Base-by-base conservation (phyloP, 2,888 invertebrate genomes). In the Biston betularia region DNA sequence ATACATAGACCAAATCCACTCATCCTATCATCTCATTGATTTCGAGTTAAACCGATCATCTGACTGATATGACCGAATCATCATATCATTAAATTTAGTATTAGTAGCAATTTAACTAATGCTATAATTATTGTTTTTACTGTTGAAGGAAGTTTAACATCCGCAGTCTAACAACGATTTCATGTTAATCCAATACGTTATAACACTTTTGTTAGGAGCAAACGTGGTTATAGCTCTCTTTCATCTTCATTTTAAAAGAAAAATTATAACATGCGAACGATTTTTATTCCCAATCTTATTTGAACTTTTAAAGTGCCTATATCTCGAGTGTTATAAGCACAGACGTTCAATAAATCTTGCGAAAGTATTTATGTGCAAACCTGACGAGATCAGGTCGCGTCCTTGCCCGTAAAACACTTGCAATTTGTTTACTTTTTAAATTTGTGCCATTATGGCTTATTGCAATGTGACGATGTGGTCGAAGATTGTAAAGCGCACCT, bases 351-450 rank as follows among this genome's bases (percentile, higher is more conserved):
- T 62, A 65, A 64, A 55, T 67, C 58, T 55, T 65, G 56, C 56
- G 46, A 65, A 65, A 65, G 52, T 63, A 38, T 55, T 38, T 38
- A 38, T 55, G 65, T 48, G 57, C 52, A 57, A 58, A 49, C 52
- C 42, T 62, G 50, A 45, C 59, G 58, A 49, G 65, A 67, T 62
- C 49, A 55, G 65, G 62, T 61, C 54, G 61, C 67, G 70, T 67
- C 64, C 56, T 65, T 62, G 64, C 14, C 52, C 48, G 49, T 15
- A 44, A 40, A 56, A 52, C 50, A 66, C 42, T 60, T 63, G 63
- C 50, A 62, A 40, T 52, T 40, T 67, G 59, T 63, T 63, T 67
- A 55, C 55, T 58, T 63, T 40, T 44, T 49, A 58, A 58, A 67
- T 49, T 62, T 35, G 50, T 54, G 54, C 33, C 65, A 54, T 60